Base-by-base conservation (phyloP, 1,140 invertebrate genomes). In the Fopius arisanus region DNA sequence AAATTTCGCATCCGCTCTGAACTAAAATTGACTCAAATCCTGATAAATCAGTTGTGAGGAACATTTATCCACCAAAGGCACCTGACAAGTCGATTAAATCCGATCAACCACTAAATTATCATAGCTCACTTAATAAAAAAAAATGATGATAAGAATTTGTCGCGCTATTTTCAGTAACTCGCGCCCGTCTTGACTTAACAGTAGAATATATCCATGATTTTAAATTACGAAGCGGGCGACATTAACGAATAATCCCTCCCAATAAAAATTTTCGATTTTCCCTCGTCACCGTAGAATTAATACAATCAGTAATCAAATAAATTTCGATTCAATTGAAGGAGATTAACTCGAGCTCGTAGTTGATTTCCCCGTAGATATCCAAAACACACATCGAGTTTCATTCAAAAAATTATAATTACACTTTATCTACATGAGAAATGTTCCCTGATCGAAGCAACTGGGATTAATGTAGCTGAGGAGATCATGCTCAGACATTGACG, bases 391-490 rank as follows among this genome's bases (percentile, higher is more conserved):
- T 37, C 33, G 33, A 37, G 19, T 59, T 12, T 59, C 54, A 23
- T 14, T 26, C 10, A 59, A 7, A 65, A 65, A 65, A 12, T 26
- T 21, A 16, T 21, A 40, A 54, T 68, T 72, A 48, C 16, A 41
- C 14, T 70, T 59, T 28, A 70, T 80, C 77, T 85, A 88, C 81
- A 88, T 86, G 33, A 88, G 83, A 73, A 88, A 87, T 43, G 80
- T 81, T 16, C 78, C 83, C 65, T 88, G 92, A 88, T 95, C 94
- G 81, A 96, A 96, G 84, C 93, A 94, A 86, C 92, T 94, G 14
- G 94, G 93, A 89, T 96, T 95, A 66, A 96, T 96, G 82, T 95
- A 94, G 81, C 92, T 95, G 63, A 96, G 90, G 70, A 96, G 89
- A 88, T 96, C 94, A 83, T 93, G 93, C 79, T 95, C 94, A 67